These are phyloP conservation scores for Loxodonta africana DNA, from an alignment of 2,113 vertebrate genomes.

Conservation along the genomic window DNA sequence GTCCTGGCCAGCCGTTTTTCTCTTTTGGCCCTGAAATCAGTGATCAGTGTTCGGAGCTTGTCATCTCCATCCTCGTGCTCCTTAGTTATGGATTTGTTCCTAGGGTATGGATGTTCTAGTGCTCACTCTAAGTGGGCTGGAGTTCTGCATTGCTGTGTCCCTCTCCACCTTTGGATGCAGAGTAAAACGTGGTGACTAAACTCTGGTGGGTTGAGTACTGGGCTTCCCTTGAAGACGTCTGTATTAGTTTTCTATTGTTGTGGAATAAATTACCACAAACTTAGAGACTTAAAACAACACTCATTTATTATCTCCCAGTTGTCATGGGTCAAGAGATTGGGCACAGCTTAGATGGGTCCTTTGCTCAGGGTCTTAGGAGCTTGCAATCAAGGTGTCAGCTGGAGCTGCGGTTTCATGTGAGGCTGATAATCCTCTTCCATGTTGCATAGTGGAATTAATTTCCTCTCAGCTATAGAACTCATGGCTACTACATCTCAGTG, in stretches of 20 bases:
- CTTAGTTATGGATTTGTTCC: not conserved
- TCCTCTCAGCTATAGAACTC: not conserved
- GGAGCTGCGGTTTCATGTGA: not conserved
- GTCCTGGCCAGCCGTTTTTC: not conserved
- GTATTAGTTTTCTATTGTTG: not conserved
- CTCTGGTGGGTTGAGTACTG: conserved; percentile 40
- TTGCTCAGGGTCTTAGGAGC: not conserved
- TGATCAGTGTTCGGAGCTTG: not conserved
- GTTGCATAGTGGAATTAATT: not conserved
- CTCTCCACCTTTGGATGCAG: conserved; percentile 70
- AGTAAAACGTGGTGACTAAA: conserved; percentile 10
- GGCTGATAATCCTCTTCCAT: not conserved
- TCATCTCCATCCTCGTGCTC: not conserved
- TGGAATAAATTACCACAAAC: not conserved
- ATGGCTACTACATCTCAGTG: not conserved
- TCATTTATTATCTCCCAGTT: not conserved
- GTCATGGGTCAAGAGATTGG: not conserved
- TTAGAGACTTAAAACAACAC: not conserved
- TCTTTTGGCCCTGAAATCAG: not conserved
- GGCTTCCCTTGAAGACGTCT: not conserved
- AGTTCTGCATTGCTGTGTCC: conserved; percentile 58
- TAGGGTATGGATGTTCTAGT: conserved; percentile 14
- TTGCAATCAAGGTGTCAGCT: no score
- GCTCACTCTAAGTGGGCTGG: conserved; percentile 42
- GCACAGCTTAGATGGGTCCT: not conserved